Conservation (phyloP, 37 sponge, comb jelly and placozoan genomes). For the Tethya wilhelma region DNA sequence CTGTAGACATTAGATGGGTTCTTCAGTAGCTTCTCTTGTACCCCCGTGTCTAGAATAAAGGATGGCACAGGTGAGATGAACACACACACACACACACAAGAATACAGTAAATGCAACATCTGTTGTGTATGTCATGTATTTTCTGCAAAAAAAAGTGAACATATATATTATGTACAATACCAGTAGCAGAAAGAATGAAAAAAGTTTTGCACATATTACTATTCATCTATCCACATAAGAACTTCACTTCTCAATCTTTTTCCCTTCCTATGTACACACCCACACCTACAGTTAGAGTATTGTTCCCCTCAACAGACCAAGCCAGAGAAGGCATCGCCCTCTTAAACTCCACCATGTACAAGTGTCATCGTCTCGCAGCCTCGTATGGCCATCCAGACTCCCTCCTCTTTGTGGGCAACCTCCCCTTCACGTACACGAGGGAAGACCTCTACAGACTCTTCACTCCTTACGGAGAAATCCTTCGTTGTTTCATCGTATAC, state of each 20-base stretch:
- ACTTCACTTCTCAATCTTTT: no score
- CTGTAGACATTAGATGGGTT: constrained; percentile 7
- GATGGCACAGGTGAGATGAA: constrained; percentile 25
- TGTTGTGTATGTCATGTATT: no score
- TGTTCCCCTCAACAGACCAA: constrained; percentile 11
- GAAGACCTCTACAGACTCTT: constrained; percentile 47
- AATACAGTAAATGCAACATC: no score
- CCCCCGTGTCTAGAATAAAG: constrained; percentile 16
- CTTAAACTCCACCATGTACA: constrained; percentile 13
- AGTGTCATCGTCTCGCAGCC: constrained; percentile 20
- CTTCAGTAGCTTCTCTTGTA: constrained; percentile 2
- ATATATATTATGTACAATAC: no score
- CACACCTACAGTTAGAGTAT: constrained; percentile 11
- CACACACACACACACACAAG: no score
- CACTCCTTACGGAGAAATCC: constrained; percentile 52
- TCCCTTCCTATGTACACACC: not conserved
- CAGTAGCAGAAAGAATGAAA: no score
- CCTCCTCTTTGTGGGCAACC: constrained; percentile 80
- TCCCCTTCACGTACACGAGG: constrained; percentile 42
- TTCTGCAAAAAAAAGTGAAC: no score
- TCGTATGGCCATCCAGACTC: constrained; percentile 56
- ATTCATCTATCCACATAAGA: no score
- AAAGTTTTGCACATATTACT: no score
- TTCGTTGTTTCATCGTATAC: constrained; percentile 59
- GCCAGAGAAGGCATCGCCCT: constrained; percentile 22